phyloP scores from a whole-genome alignment of 2,113 vertebrate genomes.

The Scalopus aquaticus region DNA sequence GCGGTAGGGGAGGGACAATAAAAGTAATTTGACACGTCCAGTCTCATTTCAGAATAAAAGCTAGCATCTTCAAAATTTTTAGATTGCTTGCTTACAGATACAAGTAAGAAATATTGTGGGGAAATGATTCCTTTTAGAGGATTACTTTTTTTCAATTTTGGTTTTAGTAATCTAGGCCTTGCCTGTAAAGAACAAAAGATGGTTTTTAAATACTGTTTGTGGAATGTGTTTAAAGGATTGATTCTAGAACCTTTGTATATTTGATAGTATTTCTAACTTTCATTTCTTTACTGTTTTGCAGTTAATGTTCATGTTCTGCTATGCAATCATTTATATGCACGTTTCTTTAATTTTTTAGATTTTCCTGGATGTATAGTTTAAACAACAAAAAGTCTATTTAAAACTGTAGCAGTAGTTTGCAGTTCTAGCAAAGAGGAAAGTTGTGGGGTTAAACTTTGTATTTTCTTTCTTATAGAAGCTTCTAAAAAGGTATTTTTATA shows the following conservation, averaged over 20 bases:
- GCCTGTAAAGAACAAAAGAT: conserved; percentile 80
- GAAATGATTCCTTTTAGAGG: conserved; percentile 75
- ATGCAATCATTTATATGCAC: conserved; percentile 91
- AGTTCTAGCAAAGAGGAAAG: conserved; percentile 88
- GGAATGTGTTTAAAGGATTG: conserved; percentile 84
- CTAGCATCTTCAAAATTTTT: conserved; percentile 72
- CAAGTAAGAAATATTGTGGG: conserved; percentile 50
- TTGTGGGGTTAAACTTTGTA: conserved; percentile 91
- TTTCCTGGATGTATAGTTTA: conserved; percentile 89
- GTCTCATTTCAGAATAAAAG: conserved; percentile 77
- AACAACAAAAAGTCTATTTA: conserved; percentile 88
- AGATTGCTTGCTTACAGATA: conserved; percentile 72
- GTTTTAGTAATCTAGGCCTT: conserved; percentile 76
- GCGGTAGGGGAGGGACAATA: conserved; percentile 6
- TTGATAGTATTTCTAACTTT: conserved; percentile 86
- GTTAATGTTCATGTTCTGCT: conserved; percentile 90
- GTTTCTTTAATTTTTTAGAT: conserved; percentile 89
- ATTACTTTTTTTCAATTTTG: conserved; percentile 72
- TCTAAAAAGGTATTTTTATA: conserved; percentile 92
- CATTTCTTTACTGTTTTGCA: conserved; percentile 86
- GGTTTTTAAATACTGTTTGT: conserved; percentile 77
- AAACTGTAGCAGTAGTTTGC: conserved; percentile 88
- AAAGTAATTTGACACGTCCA: conserved; percentile 75
- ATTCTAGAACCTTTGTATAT: conserved; percentile 85
- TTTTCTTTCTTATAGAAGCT: conserved; percentile 91